Percentiles rank a stretch among this genome's conserved stretches.
phyloP scores from a whole-genome alignment of 2,888 invertebrate genomes.

The Epiblema foenella region DNA sequence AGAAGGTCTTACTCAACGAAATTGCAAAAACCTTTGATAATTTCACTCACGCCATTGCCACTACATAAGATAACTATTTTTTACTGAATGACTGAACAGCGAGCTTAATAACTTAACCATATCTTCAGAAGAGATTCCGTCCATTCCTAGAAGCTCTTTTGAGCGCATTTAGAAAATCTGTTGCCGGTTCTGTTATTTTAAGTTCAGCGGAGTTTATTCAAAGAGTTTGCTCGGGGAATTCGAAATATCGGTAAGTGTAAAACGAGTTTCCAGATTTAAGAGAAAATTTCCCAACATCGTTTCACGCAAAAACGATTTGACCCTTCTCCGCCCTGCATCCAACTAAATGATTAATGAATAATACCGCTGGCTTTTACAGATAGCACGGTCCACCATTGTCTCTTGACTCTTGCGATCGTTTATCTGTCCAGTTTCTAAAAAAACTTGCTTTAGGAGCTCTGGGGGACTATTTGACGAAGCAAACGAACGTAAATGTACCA shows the following conservation, averaged over 20 bases:
- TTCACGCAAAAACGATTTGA: slow-evolving; percentile 35
- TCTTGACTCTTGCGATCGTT: slow-evolving; percentile 4
- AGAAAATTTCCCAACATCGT: slow-evolving; percentile 8
- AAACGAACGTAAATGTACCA: not conserved
- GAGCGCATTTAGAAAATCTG: slow-evolving; percentile 12
- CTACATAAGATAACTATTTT: too few relatives aligned
- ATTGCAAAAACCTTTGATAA: not conserved
- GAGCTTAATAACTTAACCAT: too few relatives aligned
- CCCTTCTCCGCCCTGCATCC: slow-evolving; percentile 25
- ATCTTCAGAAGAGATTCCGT: not conserved
- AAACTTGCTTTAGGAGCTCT: not conserved
- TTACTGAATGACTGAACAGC: too few relatives aligned
- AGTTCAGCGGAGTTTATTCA: slow-evolving; percentile 6
- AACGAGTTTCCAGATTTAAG: slow-evolving; percentile 6
- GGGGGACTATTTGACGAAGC: not conserved
- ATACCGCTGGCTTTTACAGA: slow-evolving; percentile 33
- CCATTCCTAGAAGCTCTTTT: not conserved
- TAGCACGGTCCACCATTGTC: slow-evolving; percentile 19
- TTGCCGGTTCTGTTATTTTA: slow-evolving; percentile 16
- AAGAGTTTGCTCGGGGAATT: slow-evolving; percentile 5
- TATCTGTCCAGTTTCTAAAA: slow-evolving; percentile 9
- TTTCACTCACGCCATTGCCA: not conserved
- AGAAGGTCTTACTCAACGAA: too few relatives aligned
- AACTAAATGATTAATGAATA: slow-evolving; percentile 39
- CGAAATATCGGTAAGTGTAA: slow-evolving; percentile 3